Evolutionary conservation across 2,888 invertebrate genomes (phyloP), one percentile per base, ranked within the genome.

Genomic region (Eupithecia tripunctaria): DNA sequence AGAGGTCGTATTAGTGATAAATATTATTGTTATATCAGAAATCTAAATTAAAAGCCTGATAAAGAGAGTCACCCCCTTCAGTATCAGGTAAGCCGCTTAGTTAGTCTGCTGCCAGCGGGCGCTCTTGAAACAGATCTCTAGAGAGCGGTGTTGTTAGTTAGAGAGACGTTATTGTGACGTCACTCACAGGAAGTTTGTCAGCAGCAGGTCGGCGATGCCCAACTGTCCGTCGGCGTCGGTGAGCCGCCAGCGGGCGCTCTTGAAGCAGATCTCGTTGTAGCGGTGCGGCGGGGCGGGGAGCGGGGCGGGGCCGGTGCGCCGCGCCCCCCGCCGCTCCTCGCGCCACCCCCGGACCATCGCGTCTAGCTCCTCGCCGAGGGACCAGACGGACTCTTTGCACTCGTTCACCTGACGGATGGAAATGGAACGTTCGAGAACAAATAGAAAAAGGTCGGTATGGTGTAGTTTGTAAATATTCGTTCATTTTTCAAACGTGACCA

Each of bases 161-260:
- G 51, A 51, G 21, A 10, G 21, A 51, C 21, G 51, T 51, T 21
- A 51, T 10, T 51, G 51, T 51, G 21, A 21, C n/a, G 8, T 51
- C 38, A 81, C 95, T 94, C 86, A 99, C 95, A 99, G 94, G 91
- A 99, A 99, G 89, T 99, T 99, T 72, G 98, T 97, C 4, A 99
- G 96, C 72, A 98, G 97, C 73, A 99, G 95, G 93, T 99, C 99
- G 0, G 99, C 98, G 78, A 99, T 98, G 74, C 99, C 99, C 70
- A 99, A 96, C 91, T 99, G 99, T 0, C 99, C 99, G 91, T 99
- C 99, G 0, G 97, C 97, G 89, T 99, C 99, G 0, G 99, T 99
- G 79, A 99, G 96, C 56, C 99, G 93, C 99, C 99, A 99, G 85
- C 98, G 97, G 6, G 99, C 99, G 84, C 98, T 98, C 91, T 99